Percentiles rank a stretch among this genome's conserved stretches.
Evolutionary conservation across 1,140 invertebrate species (phyloP).

Genomic region (Drosophila nannoptera): DNA sequence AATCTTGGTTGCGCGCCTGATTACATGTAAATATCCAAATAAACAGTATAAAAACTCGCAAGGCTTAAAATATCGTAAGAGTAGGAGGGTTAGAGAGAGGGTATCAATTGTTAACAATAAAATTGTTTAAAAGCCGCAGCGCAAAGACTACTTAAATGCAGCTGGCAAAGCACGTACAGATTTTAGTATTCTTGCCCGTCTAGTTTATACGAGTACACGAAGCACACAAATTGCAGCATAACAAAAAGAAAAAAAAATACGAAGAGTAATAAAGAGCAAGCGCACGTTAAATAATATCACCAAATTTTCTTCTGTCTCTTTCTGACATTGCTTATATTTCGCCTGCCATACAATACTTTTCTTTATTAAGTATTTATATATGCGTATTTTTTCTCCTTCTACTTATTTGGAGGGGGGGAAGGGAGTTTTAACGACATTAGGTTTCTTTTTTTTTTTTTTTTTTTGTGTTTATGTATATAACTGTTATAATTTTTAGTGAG

Average conservation of each 20-base stretch:
- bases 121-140: conserved; percentile 25
- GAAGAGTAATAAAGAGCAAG: conserved; percentile 54
- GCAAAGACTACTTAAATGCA: conserved; percentile 44
- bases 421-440: conserved; percentile 49
- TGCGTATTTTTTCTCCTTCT: conserved; percentile 21
- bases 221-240: conserved; percentile 49
- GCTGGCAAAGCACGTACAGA: conserved; percentile 38
- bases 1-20: conserved; percentile 59
- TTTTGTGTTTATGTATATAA: conserved; percentile 41
- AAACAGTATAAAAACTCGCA: conserved; percentile 64
- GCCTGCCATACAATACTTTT: conserved; percentile 21
- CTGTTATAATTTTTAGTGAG: conserved; percentile 44
- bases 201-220: conserved; percentile 39
- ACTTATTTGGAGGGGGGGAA: conserved; percentile 3
- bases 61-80: conserved; percentile 43
- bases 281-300: conserved; percentile 78
- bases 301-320: conserved; percentile 49
- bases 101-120: conserved; percentile 19
- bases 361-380: conserved; percentile 26
- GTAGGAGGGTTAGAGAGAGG: conserved; percentile 17
- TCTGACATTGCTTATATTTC: conserved; percentile 35
- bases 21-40: conserved; percentile 52
- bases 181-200: conserved; percentile 4
- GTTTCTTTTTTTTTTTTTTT: conserved; percentile 12
- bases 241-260: conserved; percentile 13